phyloP scores from a whole-genome alignment of 1,140 invertebrate species.

The Zaprionus davidi region DNA sequence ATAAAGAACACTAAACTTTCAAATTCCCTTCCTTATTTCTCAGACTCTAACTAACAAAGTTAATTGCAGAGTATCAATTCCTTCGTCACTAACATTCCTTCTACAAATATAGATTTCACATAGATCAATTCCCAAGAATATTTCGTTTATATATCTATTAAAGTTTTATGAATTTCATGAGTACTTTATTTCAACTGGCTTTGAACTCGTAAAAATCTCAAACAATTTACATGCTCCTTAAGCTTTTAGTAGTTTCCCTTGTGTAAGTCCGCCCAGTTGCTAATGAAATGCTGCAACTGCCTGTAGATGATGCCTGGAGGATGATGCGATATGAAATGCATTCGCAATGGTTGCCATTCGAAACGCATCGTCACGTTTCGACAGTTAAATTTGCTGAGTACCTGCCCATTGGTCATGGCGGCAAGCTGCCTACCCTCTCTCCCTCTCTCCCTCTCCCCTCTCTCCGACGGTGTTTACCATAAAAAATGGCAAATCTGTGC shows the following conservation, averaged over 20 bases:
- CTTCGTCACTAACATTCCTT: background rate
- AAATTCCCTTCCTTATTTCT: no score
- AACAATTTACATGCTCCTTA: slow-evolving; percentile 9
- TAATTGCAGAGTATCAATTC: no score
- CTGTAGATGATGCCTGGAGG: background rate
- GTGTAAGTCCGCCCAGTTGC: slow-evolving; percentile 19
- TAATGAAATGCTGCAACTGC: slow-evolving; percentile 35
- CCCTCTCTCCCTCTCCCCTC: background rate
- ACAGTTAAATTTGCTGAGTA: slow-evolving; percentile 60
- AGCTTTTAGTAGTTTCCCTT: background rate
- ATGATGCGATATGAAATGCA: slow-evolving; percentile 32
- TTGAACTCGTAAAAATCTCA: background rate
- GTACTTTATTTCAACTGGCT: background rate
- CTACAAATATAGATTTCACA: background rate
- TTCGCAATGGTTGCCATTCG: slow-evolving; percentile 37
- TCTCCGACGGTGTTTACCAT: slow-evolving; percentile 65
- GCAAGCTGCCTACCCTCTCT: background rate
- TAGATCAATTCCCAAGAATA: background rate
- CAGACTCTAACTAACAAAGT: no score
- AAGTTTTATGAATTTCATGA: background rate
- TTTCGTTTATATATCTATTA: background rate
- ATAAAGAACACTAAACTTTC: no score
- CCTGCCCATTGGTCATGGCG: slow-evolving; percentile 59
- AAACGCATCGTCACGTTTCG: slow-evolving; percentile 59
- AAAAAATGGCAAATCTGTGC: slow-evolving; percentile 78